Evolutionary conservation across 2,888 invertebrate genomes (phyloP).

Genomic region (Drosophila quinaria): DNA sequence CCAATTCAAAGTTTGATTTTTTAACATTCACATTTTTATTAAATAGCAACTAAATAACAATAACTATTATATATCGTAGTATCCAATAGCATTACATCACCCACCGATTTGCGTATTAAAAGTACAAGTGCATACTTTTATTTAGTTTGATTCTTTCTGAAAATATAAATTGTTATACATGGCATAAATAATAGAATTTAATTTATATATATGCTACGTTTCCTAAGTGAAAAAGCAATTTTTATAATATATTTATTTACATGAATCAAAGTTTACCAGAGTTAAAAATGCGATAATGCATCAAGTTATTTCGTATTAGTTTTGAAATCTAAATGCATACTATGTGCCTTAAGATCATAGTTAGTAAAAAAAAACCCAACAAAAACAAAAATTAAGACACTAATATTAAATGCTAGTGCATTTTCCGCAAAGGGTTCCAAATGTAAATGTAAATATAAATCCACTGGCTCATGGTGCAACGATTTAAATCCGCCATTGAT

Average conservation of each 20-base stretch:
- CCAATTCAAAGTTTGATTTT: conserved; percentile 1
- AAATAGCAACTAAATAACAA: conserved; percentile 76
- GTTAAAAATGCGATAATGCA: neutral
- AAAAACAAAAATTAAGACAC: conserved; percentile 16
- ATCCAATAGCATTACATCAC: conserved; percentile 75
- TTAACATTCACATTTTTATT: conserved; percentile 62
- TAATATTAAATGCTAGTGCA: conserved; percentile 31
- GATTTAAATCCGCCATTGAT: conserved; percentile 32
- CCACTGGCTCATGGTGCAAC: conserved; percentile 34
- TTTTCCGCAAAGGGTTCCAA: conserved; percentile 33
- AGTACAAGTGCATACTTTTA: conserved; percentile 61
- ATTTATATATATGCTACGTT: conserved; percentile 5
- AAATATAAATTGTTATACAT: conserved; percentile 60
- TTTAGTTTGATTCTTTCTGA: conserved; percentile 73
- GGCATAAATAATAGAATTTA: conserved; percentile 36
- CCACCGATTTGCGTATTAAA: conserved; percentile 69
- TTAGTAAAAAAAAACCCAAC: conserved; percentile 34
- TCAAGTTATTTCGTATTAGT: conserved; percentile 9
- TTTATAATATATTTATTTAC: conserved; percentile 40
- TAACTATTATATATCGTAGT: conserved; percentile 58
- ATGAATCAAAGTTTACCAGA: conserved; percentile 6
- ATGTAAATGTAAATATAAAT: conserved; percentile 24
- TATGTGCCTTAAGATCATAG: conserved; percentile 7
- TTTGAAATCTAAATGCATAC: conserved; percentile 18
- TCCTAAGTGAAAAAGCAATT: conserved; percentile 5